Evolutionary conservation across 2,113 vertebrate genomes (phyloP).

Genomic region (Montifringilla adamsi): DNA sequence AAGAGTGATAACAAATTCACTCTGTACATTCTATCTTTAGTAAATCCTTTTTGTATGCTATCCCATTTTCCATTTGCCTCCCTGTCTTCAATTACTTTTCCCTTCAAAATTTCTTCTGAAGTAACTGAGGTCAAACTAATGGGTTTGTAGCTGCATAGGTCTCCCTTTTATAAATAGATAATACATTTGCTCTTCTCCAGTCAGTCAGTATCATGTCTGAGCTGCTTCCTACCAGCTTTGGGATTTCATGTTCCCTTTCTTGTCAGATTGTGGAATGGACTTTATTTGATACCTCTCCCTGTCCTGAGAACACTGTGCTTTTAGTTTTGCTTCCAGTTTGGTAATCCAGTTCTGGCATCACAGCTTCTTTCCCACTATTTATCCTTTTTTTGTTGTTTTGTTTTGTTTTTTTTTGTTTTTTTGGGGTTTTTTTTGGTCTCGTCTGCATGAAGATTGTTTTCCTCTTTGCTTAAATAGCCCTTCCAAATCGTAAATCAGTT

Average conservation of each 20-base stretch:
- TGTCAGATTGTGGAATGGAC: neutral
- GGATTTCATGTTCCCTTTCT: conserved; percentile 13
- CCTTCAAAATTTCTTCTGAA: conserved; percentile 31
- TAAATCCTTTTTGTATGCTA: conserved; percentile 55
- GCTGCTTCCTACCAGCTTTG: neutral
- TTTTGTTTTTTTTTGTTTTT: too few species aligned
- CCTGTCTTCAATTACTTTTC: conserved; percentile 43
- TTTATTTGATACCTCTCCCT: neutral
- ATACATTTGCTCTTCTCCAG: conserved; percentile 1
- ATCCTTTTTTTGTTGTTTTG: neutral
- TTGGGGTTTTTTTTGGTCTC: neutral
- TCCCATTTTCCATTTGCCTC: conserved; percentile 48
- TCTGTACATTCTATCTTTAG: conserved; percentile 22
- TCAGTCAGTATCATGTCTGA: neutral
- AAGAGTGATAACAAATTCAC: conserved; percentile 38
- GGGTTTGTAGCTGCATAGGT: conserved; percentile 11
- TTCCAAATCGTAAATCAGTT: neutral
- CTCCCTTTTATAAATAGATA: conserved; percentile 15
- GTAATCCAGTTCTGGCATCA: neutral
- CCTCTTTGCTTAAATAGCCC: neutral
- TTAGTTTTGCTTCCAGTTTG: neutral
- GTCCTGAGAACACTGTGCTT: neutral
- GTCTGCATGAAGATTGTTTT: neutral
- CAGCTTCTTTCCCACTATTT: neutral
- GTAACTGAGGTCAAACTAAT: conserved; percentile 30